Evolutionary conservation across 2,888 invertebrate species (phyloP), one percentile per base, ranked within the genome.

Genomic region (Harmothoe impar): DNA sequence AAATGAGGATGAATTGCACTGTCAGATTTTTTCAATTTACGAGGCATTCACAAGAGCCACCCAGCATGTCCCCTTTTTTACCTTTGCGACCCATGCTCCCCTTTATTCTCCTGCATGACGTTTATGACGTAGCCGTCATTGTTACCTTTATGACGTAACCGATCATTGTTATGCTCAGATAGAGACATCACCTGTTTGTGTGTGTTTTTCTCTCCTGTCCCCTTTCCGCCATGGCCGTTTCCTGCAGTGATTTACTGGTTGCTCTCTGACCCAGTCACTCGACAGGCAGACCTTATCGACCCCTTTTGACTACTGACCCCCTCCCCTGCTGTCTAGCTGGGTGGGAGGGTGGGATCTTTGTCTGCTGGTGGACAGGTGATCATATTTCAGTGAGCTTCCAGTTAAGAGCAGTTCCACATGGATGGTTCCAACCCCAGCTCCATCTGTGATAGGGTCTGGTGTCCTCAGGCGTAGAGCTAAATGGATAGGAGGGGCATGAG

Each of bases 341-440:
- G 62, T n/a, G 62, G 62, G 62, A 3, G 62, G 20, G 62, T n/a
- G 62, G 62, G 31, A 72, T 72, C 72, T 72, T 72, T 72, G 72
- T 72, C 72, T 29, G 29, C 1, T 72, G n/a, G n/a, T 62, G 72
- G 29, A 72, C 72, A 72, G 72, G 72, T 72, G 72, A 72, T 72
- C 72, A 72, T 25, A 72, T 72, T 72, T 72, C 72, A 72, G 25
- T 25, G 72, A 72, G 72, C 3, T 72, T n/a, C 31, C 72, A 29
- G 62, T 72, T 15, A 29, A 29, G 72, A 72, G 72, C 72, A 72
- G 72, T 72, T 72, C 62, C 62, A n/a, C n/a, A n/a, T 72, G 72
- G 72, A 3, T 72, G 72, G 72, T 5, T 15, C n/a, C 25, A 12
- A n/a, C 3, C n/a, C n/a, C 72, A 72, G 29, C n/a, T 72, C 72